Percentiles rank a stretch among this genome's conserved stretches.
These are phyloP conservation scores for Onychostoma macrolepis DNA, from an alignment of 2,113 vertebrate genomes.

Conservation along the genomic window DNA sequence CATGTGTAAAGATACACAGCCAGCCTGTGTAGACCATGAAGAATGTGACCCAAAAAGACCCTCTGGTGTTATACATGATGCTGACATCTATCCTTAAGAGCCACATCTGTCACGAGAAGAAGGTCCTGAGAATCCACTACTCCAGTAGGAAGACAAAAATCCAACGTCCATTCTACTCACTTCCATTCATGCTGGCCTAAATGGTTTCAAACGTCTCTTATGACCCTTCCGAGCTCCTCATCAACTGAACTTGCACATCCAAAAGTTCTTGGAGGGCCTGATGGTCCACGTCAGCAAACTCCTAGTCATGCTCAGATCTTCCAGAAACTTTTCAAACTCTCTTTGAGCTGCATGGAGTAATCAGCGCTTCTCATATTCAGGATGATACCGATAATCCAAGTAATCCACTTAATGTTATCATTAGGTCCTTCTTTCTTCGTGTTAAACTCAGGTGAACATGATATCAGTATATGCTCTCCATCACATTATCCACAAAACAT, in stretches of 20 bases:
- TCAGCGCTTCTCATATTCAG: background rate
- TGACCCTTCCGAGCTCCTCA: conserved; percentile 3
- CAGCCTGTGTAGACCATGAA: conserved; percentile 72
- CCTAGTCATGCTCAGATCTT: conserved; percentile 8
- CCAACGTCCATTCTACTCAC: conserved; percentile 30
- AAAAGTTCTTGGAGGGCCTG: conserved; percentile 23
- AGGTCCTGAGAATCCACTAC: conserved; percentile 15
- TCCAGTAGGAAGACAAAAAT: conserved; percentile 4
- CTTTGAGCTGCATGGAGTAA: background rate
- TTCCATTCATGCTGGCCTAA: conserved; percentile 59
- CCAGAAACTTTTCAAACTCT: conserved; percentile 25
- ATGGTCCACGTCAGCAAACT: background rate
- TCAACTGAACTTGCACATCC: background rate
- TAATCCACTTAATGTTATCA: conserved; percentile 33
- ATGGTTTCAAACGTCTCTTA: background rate
- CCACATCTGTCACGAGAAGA: conserved; percentile 18
- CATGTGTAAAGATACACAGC: conserved; percentile 67
- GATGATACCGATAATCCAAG: conserved; percentile 39
- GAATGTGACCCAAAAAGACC: conserved; percentile 55
- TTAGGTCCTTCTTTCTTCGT: background rate
- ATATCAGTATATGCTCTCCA: background rate
- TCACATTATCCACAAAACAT: background rate
- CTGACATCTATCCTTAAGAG: conserved; percentile 22
- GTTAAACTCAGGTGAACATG: background rate
- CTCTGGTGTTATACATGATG: conserved; percentile 59